Evolutionary conservation across 1,140 invertebrate genomes (phyloP).

Genomic region (Hycleus cichorii): DNA sequence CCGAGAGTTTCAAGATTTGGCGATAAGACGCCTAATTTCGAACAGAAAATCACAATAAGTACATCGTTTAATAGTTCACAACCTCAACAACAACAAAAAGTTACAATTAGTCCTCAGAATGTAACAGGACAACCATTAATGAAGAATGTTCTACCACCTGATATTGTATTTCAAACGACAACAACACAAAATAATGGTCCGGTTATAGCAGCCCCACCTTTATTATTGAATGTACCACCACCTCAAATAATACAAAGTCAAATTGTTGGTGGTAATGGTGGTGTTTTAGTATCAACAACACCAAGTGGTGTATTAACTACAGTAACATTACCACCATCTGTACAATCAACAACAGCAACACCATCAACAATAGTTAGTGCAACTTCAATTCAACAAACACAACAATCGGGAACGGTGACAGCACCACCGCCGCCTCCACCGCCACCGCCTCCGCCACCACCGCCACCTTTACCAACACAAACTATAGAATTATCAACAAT

Average conservation of each 20-base stretch:
- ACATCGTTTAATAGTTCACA: conserved; percentile 27
- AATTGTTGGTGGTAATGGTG: neutral
- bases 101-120: conserved; percentile 20
- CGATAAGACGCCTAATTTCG: conserved; percentile 28
- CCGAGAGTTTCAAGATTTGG: conserved; percentile 26
- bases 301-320: conserved; percentile 27
- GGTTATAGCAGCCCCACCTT: conserved; percentile 32
- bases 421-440: conserved; percentile 24
- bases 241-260: conserved; percentile 32
- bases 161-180: conserved; percentile 13
- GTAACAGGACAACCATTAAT: conserved; percentile 30
- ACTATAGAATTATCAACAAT: conserved; percentile 36
- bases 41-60: conserved; percentile 37
- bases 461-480: conserved; percentile 18
- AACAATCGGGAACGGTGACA: neutral
- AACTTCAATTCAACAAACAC: neutral
- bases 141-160: conserved; percentile 25
- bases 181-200: conserved; percentile 11
- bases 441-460: conserved; percentile 22
- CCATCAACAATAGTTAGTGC: neutral
- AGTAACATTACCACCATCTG: conserved; percentile 38
- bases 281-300: neutral
- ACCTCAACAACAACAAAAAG: conserved; percentile 16
- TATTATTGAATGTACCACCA: conserved; percentile 40
- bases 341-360: conserved; percentile 11